phyloP scores from a whole-genome alignment of 2,113 vertebrate species.

The Amphiprion ocellaris region DNA sequence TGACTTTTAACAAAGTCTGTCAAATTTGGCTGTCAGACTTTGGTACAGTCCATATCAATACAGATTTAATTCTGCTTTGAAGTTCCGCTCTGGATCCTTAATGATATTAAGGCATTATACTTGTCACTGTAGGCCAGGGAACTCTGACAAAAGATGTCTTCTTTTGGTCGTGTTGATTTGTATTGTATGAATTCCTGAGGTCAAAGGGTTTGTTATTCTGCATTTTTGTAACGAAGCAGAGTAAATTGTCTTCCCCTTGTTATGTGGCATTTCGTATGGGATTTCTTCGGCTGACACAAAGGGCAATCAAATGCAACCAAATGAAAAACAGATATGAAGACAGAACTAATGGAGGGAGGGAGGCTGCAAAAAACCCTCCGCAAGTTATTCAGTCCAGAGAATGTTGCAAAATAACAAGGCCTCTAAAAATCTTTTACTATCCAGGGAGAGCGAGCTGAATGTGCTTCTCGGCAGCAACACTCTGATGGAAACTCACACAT shows the following conservation, averaged over 20 bases:
- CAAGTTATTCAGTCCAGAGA: background rate
- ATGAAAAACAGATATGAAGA: conserved; percentile 54
- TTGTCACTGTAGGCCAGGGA: conserved; percentile 51
- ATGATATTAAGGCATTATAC: conserved; percentile 52
- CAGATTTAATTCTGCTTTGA: conserved; percentile 56
- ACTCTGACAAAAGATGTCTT: conserved; percentile 28
- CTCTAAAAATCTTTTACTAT: background rate
- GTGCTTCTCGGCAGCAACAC: background rate
- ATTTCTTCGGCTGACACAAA: conserved; percentile 44
- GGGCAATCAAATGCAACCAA: conserved; percentile 43
- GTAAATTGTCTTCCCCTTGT: conserved; percentile 17
- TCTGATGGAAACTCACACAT: background rate
- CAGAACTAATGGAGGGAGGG: conserved; percentile 31
- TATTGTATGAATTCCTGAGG: conserved; percentile 37
- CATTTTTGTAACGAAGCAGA: conserved; percentile 41
- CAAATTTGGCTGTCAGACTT: conserved; percentile 46
- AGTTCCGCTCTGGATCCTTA: conserved; percentile 21
- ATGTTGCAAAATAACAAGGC: conserved; percentile 1
- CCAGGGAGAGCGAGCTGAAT: background rate
- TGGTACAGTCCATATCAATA: conserved; percentile 34
- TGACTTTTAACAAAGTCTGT: conserved; percentile 33
- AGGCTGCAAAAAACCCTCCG: background rate
- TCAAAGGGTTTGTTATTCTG: conserved; percentile 35
- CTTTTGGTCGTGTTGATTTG: conserved; percentile 28
- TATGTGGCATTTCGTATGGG: conserved; percentile 39